Base-by-base conservation (phyloP, 2,113 vertebrate genomes). In the Pterocles burchelli region DNA sequence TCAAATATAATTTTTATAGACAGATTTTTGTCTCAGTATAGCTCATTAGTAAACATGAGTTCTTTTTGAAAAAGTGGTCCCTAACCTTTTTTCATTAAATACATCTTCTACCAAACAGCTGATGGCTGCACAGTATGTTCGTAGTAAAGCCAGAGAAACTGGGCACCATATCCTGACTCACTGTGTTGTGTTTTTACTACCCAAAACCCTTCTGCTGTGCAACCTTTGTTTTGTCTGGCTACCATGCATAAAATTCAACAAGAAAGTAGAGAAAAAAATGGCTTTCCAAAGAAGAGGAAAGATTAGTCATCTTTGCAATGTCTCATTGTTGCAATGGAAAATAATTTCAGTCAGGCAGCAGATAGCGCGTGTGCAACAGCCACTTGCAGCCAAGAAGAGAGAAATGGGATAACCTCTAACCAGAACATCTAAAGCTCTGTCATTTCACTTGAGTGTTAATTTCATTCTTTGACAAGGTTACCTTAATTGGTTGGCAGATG, bases 401-500 rank as follows among this genome's bases (percentile, higher is more conserved):
- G 55, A 66, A 85, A 19, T 15, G 25, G 45, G 55, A 77, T 91
- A 91, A 94, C 88, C 82, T 94, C 70, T 65, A 34, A 24, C 34
- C 52, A 67, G 13, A 59, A 48, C 26, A 38, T 36, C 85, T 33
- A 77, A 65, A 63, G 63, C 38, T 45, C 15, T 62, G n/a, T 79
- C 89, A 57, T 73, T 82, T 95, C 74, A 77, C 75, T 88, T 59
- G 74, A 88, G 38, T 71, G 61, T 84, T 95, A 90, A 90, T 82
- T 90, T 74, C 89, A 92, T 95, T 75, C 80, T 92, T 93, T 84
- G 52, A 93, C 85, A 91, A 96, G 51, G 77, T 93, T 87, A 81
- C 68, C 67, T 94, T 95, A 91, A 96, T 97, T 93, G 94, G 76
- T 58, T 90, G 96, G 75, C 90, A 96, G 41, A 85, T n/a, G 63